Evolutionary conservation across 2,113 vertebrate genomes (phyloP), one percentile per base, ranked within the genome.

Genomic region (Entelurus aequoreus): DNA sequence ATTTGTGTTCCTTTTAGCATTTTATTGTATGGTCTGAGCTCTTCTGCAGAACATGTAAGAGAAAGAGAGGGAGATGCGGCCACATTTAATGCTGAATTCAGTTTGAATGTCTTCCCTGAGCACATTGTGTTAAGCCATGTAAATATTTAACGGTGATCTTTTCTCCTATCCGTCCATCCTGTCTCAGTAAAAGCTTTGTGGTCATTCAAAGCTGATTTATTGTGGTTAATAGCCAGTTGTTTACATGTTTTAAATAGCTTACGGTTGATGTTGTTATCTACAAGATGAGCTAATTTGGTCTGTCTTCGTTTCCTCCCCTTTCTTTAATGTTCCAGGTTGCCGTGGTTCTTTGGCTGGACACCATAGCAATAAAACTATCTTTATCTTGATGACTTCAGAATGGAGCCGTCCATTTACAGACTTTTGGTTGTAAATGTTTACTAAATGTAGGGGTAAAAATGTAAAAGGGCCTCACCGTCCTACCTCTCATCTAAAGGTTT

Each of bases 101-200:
- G 63, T 64, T 78, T 75, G 56, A 76, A 53, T 68, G 54, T 73
- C 75, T 67, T 70, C 75, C 74, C 67, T 73, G 63, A 79, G 72
- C 68, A 66, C 74, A 72, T 76, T 70, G 57, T 55, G 72, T 70
- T 71, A 82, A 66, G 65, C 66, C 12, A 48, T 19, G 56, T 87
- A 77, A 88, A 86, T 87, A 87, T 87, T 87, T 87, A 79, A 87
- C 46, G 1, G 53, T 35, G 44, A 66, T 78, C 5, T 19, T 49
- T 14, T 71, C 72, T 71, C 52, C 56, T 76, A n/a, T 65, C 14
- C 57, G 67, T 65, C 56, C 14, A 16, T 73, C 65, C 66, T 60
- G 68, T 66, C 5, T 5, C 69, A 62, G 56, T 66, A 54, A 72
- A 61, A 48, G 60, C 37, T 48, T 48, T 60, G 6, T 14, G 59